A percentile compares a stretch with the other conserved stretches of the same genome.
These are phyloP conservation scores for Aplysina aerophoba DNA, from an alignment of 37 sponge, comb jelly and placozoan genomes.

Conservation along the genomic window DNA sequence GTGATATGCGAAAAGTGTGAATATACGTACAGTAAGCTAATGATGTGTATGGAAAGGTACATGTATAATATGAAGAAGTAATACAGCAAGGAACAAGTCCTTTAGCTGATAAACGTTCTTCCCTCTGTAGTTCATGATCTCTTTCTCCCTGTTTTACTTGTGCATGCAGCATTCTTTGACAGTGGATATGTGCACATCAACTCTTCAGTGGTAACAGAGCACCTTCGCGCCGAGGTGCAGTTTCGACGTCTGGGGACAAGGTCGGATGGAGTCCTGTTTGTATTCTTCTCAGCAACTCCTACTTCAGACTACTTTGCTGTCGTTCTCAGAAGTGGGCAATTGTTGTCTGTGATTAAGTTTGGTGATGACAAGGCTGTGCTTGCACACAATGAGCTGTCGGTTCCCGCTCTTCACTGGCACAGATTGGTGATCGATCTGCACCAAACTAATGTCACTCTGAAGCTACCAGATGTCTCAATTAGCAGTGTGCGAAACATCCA, in stretches of 20 bases:
- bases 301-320: neutral
- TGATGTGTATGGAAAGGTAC: no score
- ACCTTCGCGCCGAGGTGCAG: neutral
- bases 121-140: no score
- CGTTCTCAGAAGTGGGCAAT: neutral
- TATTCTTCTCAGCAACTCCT: neutral
- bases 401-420: neutral
- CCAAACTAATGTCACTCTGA: neutral
- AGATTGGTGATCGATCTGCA: neutral
- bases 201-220: neutral
- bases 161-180: conserved; percentile 6
- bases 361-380: neutral
- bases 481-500: neutral
- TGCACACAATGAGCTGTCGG: neutral
- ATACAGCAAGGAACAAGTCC: no score
- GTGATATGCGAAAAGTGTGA: no score
- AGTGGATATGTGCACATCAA: conserved; percentile 1
- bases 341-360: neutral
- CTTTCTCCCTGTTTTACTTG: neutral
- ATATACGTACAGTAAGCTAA: no score
- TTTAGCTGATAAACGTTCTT: no score
- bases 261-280: neutral
- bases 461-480: neutral
- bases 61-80: no score
- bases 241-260: neutral